These are phyloP conservation scores for Eubasilissa regina DNA, from an alignment of 1,140 invertebrate genomes.

Conservation along the genomic window DNA sequence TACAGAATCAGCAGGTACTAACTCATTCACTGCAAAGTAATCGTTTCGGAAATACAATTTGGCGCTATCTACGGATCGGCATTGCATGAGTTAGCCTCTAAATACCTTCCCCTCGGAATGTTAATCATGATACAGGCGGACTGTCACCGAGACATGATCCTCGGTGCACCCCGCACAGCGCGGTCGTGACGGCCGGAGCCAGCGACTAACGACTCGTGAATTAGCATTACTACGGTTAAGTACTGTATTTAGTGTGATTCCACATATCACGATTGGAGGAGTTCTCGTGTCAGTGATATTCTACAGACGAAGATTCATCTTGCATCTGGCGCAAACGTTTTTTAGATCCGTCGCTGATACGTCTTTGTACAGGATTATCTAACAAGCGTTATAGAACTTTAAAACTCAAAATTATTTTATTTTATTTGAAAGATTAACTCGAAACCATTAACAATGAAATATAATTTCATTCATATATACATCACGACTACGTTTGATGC, in stretches of 20 bases:
- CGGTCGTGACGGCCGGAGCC: conserved; percentile 17
- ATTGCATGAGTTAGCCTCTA: neutral
- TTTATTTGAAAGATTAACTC: too few relatives aligned
- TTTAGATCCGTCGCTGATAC: too few relatives aligned
- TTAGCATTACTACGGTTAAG: conserved; percentile 33
- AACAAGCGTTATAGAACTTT: too few relatives aligned
- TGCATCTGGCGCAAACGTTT: too few relatives aligned
- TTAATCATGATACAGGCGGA: conserved; percentile 27
- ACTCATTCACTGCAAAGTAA: neutral
- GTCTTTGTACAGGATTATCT: too few relatives aligned
- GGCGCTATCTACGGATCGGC: conserved; percentile 24
- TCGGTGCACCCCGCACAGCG: neutral
- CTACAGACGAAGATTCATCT: too few relatives aligned
- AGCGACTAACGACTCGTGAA: conserved; percentile 28
- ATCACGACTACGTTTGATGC: too few relatives aligned
- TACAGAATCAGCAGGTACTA: too few relatives aligned
- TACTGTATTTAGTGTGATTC: conserved; percentile 34
- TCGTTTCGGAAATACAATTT: neutral
- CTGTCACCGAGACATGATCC: conserved; percentile 31
- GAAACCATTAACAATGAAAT: too few relatives aligned
- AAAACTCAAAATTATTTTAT: too few relatives aligned
- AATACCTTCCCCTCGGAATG: conserved; percentile 24
- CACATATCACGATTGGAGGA: conserved; percentile 36
- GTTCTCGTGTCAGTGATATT: conserved; percentile 18
- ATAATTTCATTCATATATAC: too few relatives aligned